These are phyloP conservation scores for Sarcophaga caerulescens DNA, from an alignment of 2,888 invertebrate genomes.

Conservation along the genomic window DNA sequence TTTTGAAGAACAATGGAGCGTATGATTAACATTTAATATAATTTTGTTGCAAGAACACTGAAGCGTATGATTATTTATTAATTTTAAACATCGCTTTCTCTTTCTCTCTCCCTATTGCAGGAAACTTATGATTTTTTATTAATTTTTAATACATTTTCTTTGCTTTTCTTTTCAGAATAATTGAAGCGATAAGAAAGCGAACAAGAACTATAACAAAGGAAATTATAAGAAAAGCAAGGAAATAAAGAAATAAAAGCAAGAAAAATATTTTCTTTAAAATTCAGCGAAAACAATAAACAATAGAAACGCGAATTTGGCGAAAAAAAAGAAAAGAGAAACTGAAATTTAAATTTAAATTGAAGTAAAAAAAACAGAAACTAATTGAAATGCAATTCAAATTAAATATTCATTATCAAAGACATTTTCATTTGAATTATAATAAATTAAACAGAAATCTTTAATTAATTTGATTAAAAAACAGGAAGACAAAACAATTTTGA, in stretches of 20 bases:
- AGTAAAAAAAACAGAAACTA: conserved; percentile 21
- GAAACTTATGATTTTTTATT: neutral
- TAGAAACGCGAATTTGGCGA: neutral
- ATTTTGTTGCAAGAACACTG: neutral
- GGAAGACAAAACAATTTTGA: neutral
- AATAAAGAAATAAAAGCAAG: neutral
- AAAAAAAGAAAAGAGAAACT: neutral
- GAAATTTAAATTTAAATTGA: conserved; percentile 5
- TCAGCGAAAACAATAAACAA: neutral
- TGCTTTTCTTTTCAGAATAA: conserved; percentile 13
- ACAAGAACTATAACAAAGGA: neutral
- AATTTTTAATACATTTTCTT: neutral
- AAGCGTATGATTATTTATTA: conserved; percentile 19
- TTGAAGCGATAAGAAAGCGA: neutral
- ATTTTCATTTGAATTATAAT: conserved; percentile 17
- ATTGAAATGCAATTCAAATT: conserved; percentile 51
- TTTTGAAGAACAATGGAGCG: neutral
- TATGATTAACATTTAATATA: conserved; percentile 2
- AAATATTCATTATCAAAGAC: conserved; percentile 23
- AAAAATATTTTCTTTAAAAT: neutral
- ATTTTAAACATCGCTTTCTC: neutral
- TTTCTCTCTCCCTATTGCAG: too few relatives aligned
- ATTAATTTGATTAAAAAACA: neutral
- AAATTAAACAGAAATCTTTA: conserved; percentile 12
- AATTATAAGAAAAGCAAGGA: neutral